Base-by-base conservation (phyloP, 2,113 vertebrate species). In the Leptobrachium ailaonicum region DNA sequence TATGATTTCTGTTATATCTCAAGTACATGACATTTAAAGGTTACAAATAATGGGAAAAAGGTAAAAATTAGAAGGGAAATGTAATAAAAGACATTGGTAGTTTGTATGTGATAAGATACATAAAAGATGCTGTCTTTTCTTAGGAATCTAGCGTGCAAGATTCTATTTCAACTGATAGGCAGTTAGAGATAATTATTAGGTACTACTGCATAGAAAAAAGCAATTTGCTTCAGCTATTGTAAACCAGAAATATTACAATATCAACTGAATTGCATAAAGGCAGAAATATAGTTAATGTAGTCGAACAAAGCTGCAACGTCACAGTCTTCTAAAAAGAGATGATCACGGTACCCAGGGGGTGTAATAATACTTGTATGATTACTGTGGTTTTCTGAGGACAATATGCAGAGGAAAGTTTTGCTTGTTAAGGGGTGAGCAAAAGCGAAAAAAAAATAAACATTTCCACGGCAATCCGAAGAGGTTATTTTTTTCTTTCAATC, bases 21-120 rank as follows among this genome's bases (percentile, higher is more conserved):
- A 64, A 64, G 62, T 20, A 64, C n/a, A 32, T 64, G 62, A 64
- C 62, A 64, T 64, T 64, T 64, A 64, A 64, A 64, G 62, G 62
- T 64, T 64, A 64, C n/a, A 64, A 64, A 64, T 32, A 64, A 64
- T 13, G 9, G 20, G 2, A 32, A 60, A 64, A 60, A 60, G 13
- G 62, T n/a, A 9, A 3, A 64, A 64, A 64, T 64, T 64, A 32
- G 32, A 32, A 64, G 11, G 62, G n/a, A 64, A 40, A 5, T 1
- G 6, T 8, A 64, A 64, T 32, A 32, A 64, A 64, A 40, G 10
- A 5, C n/a, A 13, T 64, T 5, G 5, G 20, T 64, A 64, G 62
- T 64, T 3, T 10, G n/a, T 64, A 5, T 50, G 47, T 50, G 47
- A 5, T 50, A 50, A 50, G 8, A 50, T 5, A 50, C 20, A 64